phyloP scores from a whole-genome alignment of 2,797 vertebrate species.

The Todus mexicanus region DNA sequence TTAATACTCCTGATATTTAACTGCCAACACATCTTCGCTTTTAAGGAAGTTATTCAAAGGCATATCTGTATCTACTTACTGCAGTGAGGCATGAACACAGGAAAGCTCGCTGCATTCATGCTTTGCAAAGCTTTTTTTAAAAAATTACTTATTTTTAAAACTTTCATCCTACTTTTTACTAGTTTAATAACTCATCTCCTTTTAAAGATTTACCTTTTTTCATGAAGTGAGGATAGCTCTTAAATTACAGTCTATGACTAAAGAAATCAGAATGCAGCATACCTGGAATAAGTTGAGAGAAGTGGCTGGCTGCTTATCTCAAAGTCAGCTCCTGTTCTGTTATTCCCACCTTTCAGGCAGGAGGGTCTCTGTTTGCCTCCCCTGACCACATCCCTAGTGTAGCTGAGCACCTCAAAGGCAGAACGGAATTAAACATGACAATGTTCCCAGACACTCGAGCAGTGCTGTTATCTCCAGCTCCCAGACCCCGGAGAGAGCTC shows the following conservation, averaged over 20 bases:
- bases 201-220: not conserved
- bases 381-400: not conserved
- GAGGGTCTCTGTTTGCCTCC: not conserved
- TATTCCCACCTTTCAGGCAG: not conserved
- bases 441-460: rapidly evolving
- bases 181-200: not conserved
- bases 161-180: not conserved
- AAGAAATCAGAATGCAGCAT: not conserved
- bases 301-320: not conserved
- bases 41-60: not conserved
- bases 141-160: not conserved
- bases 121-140: not conserved
- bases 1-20: not conserved
- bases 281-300: not conserved
- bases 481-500: not conserved
- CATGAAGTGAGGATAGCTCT: not conserved
- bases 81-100: not conserved
- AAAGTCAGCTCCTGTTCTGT: not conserved
- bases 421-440: not conserved
- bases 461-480: not conserved
- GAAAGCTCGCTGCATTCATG: not conserved
- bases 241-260: not conserved
- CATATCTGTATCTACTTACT: not conserved
- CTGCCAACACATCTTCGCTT: not conserved
- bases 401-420: not conserved